Evolutionary conservation across 2,113 vertebrate genomes (phyloP).

Genomic region (Amphilophus citrinellus): DNA sequence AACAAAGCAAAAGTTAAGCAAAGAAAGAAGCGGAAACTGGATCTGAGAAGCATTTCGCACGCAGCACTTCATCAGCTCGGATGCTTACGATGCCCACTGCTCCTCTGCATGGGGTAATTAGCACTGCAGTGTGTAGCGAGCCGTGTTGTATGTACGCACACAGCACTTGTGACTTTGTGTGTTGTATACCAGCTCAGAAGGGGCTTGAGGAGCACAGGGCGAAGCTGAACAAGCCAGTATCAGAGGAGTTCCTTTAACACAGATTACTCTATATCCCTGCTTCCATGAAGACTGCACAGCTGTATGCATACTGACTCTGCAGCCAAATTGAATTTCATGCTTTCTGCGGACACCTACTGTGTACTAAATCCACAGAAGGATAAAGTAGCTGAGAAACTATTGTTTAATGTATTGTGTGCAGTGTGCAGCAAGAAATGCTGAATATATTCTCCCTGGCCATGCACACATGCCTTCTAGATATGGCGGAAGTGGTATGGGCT

Average conservation of each 20-base stretch:
- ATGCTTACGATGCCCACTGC: slow-evolving; percentile 36
- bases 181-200: not conserved
- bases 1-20: slow-evolving; percentile 49
- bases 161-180: not conserved
- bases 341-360: slow-evolving; percentile 27
- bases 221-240: slow-evolving; percentile 34
- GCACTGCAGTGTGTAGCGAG: slow-evolving; percentile 16
- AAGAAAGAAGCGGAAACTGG: slow-evolving; percentile 9
- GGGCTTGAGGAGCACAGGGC: slow-evolving; percentile 24
- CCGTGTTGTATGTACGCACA: slow-evolving; percentile 3
- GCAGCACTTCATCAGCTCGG: slow-evolving; percentile 33
- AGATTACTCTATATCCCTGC: slow-evolving; percentile 40
- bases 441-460: slow-evolving; percentile 13
- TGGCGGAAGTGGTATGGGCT: not conserved
- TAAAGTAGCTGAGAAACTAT: slow-evolving; percentile 30
- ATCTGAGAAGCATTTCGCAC: slow-evolving; percentile 36
- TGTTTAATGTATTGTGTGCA: slow-evolving; percentile 60
- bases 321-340: slow-evolving; percentile 47
- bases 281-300: slow-evolving; percentile 21
- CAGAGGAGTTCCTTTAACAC: slow-evolving; percentile 40
- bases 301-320: slow-evolving; percentile 15
- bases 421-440: slow-evolving; percentile 31
- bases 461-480: slow-evolving; percentile 11
- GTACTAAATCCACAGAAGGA: slow-evolving; percentile 33
- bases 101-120: slow-evolving; percentile 66